Evolutionary conservation across 2,797 vertebrate species (phyloP).

Genomic region (Typhlichthys eigenmanni): DNA sequence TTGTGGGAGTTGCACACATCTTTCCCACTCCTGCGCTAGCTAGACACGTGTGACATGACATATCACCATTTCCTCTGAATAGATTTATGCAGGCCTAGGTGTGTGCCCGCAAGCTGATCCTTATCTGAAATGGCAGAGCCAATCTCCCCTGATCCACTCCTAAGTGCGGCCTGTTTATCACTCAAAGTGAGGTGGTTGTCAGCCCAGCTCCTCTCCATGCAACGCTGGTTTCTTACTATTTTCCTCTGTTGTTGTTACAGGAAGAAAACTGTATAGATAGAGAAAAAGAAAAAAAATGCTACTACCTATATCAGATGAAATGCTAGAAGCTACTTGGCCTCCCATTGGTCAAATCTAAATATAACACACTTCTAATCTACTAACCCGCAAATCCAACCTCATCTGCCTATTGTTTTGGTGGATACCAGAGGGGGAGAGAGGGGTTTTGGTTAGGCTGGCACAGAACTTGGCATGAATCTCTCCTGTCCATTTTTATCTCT

Average conservation of each 20-base stretch:
- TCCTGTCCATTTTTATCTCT: conserved; percentile 77
- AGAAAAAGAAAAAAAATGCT: conserved; percentile 5
- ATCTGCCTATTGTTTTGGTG: conserved; percentile 70
- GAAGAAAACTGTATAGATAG: conserved; percentile 1
- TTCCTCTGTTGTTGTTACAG: conserved; percentile 7
- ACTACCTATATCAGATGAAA: conserved; percentile 28
- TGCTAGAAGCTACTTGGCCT: conserved; percentile 47
- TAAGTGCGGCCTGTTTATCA: conserved; percentile 77
- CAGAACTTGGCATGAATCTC: conserved; percentile 70
- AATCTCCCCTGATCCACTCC: conserved; percentile 74
- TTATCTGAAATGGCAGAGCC: conserved; percentile 73
- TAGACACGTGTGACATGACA: conserved; percentile 62
- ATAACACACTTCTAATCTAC: conserved; percentile 69
- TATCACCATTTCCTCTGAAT: conserved; percentile 66
- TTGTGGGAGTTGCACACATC: conserved; percentile 13
- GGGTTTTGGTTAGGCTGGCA: conserved; percentile 69
- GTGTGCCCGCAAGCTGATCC: conserved; percentile 70
- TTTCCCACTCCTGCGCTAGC: conserved; percentile 11
- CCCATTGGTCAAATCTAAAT: conserved; percentile 55
- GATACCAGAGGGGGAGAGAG: conserved; percentile 67
- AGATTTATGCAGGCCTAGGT: conserved; percentile 74
- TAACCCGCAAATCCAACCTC: conserved; percentile 65
- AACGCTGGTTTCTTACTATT: conserved; percentile 48
- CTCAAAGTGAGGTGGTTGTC: conserved; percentile 69
- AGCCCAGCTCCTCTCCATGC: conserved; percentile 60